These are phyloP conservation scores for Micrastur ruficollis DNA, from an alignment of 2,797 vertebrate species.

Conservation along the genomic window DNA sequence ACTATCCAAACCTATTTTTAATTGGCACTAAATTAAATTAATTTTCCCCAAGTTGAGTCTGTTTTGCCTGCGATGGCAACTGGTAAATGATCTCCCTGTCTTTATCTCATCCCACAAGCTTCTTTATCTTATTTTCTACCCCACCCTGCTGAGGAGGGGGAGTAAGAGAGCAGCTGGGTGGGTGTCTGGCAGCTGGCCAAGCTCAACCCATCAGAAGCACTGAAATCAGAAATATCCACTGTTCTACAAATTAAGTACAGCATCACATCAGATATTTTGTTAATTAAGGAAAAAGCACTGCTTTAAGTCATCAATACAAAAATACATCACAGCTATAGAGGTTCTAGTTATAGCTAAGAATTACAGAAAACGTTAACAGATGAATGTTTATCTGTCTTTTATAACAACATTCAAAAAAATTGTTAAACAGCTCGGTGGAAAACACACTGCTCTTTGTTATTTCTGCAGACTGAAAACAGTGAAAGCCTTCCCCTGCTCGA, in stretches of 20 bases:
- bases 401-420: neutral
- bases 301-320: neutral
- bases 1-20: too few relatives aligned
- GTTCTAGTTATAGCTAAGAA: neutral
- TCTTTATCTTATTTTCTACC: neutral
- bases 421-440: neutral
- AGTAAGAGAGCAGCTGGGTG: neutral
- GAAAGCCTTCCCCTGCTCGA: neutral
- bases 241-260: neutral
- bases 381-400: neutral
- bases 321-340: neutral
- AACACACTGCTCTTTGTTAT: neutral
- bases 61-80: neutral
- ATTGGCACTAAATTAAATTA: too few relatives aligned
- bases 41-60: neutral
- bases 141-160: neutral
- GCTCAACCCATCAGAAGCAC: neutral
- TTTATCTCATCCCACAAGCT: neutral
- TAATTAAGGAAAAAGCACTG: neutral
- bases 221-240: neutral
- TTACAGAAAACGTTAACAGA: neutral
- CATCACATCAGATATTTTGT: neutral
- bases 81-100: neutral
- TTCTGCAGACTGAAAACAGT: neutral
- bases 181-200: neutral